Evolutionary conservation across 2,888 invertebrate species (phyloP), one percentile per base, ranked within the genome.

Genomic region (Caenorhabditis japonica): DNA sequence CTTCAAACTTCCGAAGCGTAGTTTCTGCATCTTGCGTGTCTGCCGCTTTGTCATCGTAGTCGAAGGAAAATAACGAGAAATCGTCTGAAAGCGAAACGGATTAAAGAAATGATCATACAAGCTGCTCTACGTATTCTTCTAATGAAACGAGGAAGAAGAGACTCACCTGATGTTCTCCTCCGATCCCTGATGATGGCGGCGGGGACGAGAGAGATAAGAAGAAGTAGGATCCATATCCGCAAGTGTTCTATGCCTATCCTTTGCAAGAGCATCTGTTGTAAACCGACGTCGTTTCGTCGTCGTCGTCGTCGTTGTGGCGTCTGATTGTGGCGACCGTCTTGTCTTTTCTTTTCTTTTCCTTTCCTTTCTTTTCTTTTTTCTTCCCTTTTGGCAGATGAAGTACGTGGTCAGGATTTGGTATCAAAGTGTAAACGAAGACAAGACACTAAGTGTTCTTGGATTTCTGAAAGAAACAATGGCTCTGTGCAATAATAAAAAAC

Each of bases 181-280:
- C 68, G 58, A 53, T 60, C 55, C 23, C 60, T 60, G 39, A 69
- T 46, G 13, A 60, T 30, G 43, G 71, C 58, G 15, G 71, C 62
- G 15, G 58, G 66, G 13, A 66, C 60, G n/a, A 73, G 58, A 13
- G 73, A 73, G 25, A 73, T 58, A 21, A 73, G 51, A 13, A 66
- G 47, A 17, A 73, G 44, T 38, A 73, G 49, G 25, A 73, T 66
- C 60, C 73, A 73, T 66, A 73, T 66, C 66, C 66, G 58, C 51
- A 73, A 66, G 51, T 73, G 73, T 60, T 73, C 73, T 66, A 73
- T 66, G 59, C 73, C 73, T 73, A 73, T 73, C 73, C 73, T 66
- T 73, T 73, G 73, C 55, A 73, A 66, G 55, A 73, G 72, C 72
- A 72, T 72, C 71, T 71, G 71, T 71, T 64, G 64, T 38, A 52